Conservation (phyloP, 2,888 invertebrate genomes). For the Labia minor region DNA sequence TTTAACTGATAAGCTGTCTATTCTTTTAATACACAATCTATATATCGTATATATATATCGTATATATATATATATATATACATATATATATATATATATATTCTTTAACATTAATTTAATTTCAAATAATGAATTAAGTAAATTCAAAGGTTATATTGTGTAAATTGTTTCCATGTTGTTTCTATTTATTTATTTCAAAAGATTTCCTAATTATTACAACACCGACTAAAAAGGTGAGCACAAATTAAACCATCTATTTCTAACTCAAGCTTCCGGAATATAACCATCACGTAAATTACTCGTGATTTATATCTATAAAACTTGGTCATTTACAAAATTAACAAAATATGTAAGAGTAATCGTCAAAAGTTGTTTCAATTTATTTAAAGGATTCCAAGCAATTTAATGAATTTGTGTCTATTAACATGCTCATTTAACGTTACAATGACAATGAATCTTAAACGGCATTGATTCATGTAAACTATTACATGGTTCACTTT, state of each 20-base stretch:
- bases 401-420: conserved; percentile 3
- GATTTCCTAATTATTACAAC: not conserved
- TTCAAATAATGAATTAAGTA: no score
- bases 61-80: no score
- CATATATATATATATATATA: no score
- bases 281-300: not conserved
- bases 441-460: not conserved
- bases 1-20: no score
- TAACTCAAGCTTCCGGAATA: not conserved
- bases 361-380: not conserved
- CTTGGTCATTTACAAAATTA: conserved; percentile 7
- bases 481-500: no score
- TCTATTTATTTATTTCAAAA: not conserved
- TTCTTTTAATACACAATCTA: no score
- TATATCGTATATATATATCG: no score
- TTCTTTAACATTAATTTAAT: no score
- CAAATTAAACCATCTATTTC: not conserved
- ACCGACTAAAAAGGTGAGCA: not conserved
- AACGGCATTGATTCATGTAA: not conserved
- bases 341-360: conserved; percentile 2
- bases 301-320: not conserved
- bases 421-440: not conserved
- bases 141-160: no score
- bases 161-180: no score
- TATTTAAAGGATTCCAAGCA: not conserved